Conservation (phyloP, 1,140 invertebrate genomes). For the Drosophila sp. region DNA sequence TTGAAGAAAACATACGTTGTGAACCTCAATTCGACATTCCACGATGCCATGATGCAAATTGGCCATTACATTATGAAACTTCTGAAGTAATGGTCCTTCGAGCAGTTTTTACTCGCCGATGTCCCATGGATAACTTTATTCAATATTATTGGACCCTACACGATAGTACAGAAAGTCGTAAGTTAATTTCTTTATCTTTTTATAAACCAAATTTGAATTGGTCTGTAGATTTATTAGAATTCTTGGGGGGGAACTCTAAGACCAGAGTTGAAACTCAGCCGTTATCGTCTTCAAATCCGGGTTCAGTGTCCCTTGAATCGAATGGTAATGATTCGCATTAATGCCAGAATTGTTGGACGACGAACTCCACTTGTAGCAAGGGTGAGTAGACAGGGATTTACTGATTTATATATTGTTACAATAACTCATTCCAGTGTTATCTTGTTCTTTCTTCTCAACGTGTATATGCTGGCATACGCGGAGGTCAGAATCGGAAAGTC, state of each 20-base stretch:
- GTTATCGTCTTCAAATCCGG: constrained; percentile 34
- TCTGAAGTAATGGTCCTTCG: constrained; percentile 37
- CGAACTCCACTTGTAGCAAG: constrained; percentile 40
- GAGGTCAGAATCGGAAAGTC: constrained; percentile 41
- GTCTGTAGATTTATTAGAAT: constrained; percentile 35
- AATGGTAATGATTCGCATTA: constrained; percentile 45
- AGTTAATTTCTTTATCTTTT: constrained; percentile 9
- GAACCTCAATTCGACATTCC: constrained; percentile 37
- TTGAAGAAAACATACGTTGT: constrained; percentile 18
- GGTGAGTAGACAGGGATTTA: constrained; percentile 15
- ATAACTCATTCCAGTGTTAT: constrained; percentile 32
- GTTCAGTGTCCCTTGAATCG: constrained; percentile 39
- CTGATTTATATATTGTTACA: not conserved
- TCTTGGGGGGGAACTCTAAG: constrained; percentile 43
- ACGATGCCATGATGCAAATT: constrained; percentile 34
- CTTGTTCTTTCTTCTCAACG: constrained; percentile 49
- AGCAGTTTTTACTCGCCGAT: constrained; percentile 35
- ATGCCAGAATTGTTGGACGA: constrained; percentile 47
- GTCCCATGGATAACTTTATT: constrained; percentile 50
- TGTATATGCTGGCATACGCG: constrained; percentile 40
- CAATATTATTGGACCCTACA: constrained; percentile 57
- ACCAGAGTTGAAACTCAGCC: constrained; percentile 42
- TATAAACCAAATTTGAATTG: not conserved
- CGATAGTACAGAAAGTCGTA: constrained; percentile 49
- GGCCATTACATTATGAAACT: constrained; percentile 45